A percentile compares a stretch with the other conserved stretches of the same genome.
Conservation (phyloP, 2,888 invertebrate genomes). For the Zygogramma bicolorata region DNA sequence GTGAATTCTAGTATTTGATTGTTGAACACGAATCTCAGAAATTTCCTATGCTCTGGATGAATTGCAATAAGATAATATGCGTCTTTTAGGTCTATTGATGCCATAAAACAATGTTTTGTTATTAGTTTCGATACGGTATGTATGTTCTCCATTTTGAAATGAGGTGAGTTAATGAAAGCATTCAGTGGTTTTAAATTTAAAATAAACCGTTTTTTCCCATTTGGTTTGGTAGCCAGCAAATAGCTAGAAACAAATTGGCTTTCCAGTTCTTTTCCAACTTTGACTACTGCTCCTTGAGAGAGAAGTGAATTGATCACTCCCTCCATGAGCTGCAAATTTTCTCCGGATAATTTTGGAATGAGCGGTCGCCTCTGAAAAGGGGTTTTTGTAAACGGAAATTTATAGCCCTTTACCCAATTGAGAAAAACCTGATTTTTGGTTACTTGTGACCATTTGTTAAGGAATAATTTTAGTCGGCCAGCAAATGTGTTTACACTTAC, state of each 20-base stretch:
- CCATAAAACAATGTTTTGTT: neutral
- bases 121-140: neutral
- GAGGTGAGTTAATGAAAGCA: neutral
- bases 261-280: no score
- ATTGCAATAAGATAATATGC: slow-evolving; percentile 16
- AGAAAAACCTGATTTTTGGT: no score
- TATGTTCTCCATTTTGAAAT: neutral
- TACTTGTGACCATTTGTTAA: slow-evolving; percentile 11
- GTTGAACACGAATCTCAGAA: slow-evolving; percentile 13
- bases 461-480: slow-evolving; percentile 11
- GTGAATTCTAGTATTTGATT: slow-evolving; percentile 14
- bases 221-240: no score
- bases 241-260: no score
- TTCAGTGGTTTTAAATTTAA: neutral
- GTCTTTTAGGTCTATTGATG: slow-evolving; percentile 9
- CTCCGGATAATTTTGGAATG: neutral
- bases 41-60: slow-evolving; percentile 7
- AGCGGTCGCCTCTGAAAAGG: neutral
- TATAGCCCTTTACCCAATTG: neutral
- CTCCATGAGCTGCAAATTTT: neutral
- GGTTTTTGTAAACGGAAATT: neutral
- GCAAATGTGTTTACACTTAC: slow-evolving; percentile 10
- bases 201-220: no score
- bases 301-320: neutral
- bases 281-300: no score